These are phyloP conservation scores for Carcharodon carcharias DNA, from an alignment of 2,797 vertebrate genomes.

Conservation along the genomic window DNA sequence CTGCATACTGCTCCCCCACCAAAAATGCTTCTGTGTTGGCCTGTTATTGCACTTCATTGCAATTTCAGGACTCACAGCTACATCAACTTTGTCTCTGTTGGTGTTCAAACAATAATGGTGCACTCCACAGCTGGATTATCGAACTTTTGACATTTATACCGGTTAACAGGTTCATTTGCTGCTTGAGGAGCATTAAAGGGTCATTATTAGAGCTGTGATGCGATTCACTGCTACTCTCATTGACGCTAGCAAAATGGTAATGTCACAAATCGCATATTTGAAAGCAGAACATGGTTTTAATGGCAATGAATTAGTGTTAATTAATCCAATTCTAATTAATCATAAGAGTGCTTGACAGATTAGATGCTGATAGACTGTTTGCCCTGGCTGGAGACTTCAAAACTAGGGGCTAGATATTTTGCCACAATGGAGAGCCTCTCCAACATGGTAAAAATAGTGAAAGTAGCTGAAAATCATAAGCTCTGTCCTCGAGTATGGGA, in stretches of 20 bases:
- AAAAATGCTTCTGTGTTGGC: not conserved
- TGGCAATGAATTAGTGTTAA: not conserved
- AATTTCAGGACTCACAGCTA: not conserved
- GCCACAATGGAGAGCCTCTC: not conserved
- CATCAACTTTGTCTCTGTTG: constrained; percentile 17
- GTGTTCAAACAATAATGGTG: constrained; percentile 29
- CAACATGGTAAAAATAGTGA: too few relatives aligned
- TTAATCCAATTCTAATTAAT: constrained; percentile 8
- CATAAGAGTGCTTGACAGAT: not conserved
- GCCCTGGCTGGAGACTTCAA: not conserved
- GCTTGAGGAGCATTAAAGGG: constrained; percentile 8
- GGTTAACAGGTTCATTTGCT: constrained; percentile 32
- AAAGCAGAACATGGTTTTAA: not conserved
- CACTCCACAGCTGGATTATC: constrained; percentile 23
- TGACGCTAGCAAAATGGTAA: not conserved
- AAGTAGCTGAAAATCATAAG: too few relatives aligned
- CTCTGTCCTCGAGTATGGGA: too few relatives aligned
- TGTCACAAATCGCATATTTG: not conserved
- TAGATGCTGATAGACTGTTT: not conserved
- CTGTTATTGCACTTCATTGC: not conserved
- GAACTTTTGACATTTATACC: constrained; percentile 31
- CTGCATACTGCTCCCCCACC: not conserved
- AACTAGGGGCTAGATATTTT: not conserved
- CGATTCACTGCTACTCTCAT: not conserved
- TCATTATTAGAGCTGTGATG: constrained; percentile 21